These are phyloP conservation scores for Odontamblyopus rebecca DNA, from an alignment of 2,797 vertebrate species.

Conservation along the genomic window DNA sequence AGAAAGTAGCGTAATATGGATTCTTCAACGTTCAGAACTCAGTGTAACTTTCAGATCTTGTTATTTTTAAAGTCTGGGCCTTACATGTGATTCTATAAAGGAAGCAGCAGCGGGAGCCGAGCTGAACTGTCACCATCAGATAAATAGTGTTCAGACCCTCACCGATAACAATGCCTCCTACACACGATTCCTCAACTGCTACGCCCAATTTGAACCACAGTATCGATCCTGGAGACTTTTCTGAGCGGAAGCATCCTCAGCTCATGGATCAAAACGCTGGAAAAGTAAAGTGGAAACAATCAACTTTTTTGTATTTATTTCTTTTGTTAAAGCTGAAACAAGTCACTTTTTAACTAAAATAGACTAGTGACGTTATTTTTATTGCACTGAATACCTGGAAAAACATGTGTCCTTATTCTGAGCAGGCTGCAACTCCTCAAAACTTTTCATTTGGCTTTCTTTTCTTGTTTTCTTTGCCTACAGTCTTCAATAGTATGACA, in stretches of 20 bases:
- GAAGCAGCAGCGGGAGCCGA: not conserved
- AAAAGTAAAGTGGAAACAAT: constrained; percentile 19
- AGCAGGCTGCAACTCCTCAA: too few relatives aligned
- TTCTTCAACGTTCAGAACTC: too few relatives aligned
- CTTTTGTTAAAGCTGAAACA: too few relatives aligned
- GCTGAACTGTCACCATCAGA: not conserved
- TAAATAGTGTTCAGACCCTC: not conserved
- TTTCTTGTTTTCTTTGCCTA: too few relatives aligned
- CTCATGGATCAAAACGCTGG: constrained; percentile 12
- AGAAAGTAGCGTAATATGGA: too few relatives aligned
- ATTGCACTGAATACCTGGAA: too few relatives aligned
- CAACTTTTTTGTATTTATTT: too few relatives aligned
- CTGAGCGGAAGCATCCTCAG: not conserved
- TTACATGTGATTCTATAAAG: not conserved
- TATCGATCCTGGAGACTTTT: constrained; percentile 9
- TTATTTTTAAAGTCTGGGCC: not conserved
- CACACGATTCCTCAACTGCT: not conserved
- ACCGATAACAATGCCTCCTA: constrained; percentile 1
- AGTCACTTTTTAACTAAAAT: too few relatives aligned
- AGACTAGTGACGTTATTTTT: too few relatives aligned
- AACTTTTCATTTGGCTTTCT: too few relatives aligned
- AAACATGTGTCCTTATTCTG: too few relatives aligned
- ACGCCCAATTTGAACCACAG: not conserved
- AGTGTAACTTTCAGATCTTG: not conserved
- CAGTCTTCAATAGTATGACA: too few relatives aligned